phyloP scores from a whole-genome alignment of 2,113 vertebrate genomes.

The Sinocyclocheilus maitianheensis region DNA sequence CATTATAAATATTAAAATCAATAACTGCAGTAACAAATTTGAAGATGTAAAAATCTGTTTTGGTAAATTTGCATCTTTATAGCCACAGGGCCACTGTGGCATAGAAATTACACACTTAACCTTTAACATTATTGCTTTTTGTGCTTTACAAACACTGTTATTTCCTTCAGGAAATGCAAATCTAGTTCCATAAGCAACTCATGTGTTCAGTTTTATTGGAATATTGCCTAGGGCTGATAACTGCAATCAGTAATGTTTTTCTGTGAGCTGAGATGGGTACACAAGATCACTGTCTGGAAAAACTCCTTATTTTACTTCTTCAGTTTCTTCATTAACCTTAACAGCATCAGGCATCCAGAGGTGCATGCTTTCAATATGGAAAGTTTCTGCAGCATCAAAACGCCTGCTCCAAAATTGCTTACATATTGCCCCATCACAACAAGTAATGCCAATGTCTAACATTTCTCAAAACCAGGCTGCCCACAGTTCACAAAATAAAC shows the following conservation, averaged over 20 bases:
- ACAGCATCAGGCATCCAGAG: background rate
- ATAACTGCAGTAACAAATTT: background rate
- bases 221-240: background rate
- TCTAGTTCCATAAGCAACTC: background rate
- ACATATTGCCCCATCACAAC: background rate
- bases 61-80: background rate
- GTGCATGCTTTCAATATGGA: background rate
- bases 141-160: background rate
- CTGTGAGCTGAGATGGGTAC: slow-evolving; percentile 2
- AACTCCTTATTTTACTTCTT: background rate
- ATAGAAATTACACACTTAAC: background rate
- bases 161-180: background rate
- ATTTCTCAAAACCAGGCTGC: slow-evolving; percentile 54
- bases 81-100: background rate
- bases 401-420: background rate
- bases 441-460: background rate
- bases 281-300: background rate
- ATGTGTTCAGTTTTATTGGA: background rate
- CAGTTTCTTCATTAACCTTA: background rate
- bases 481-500: slow-evolving; percentile 54
- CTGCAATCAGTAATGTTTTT: background rate
- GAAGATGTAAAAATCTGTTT: background rate
- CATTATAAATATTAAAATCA: background rate
- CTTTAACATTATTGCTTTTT: background rate
- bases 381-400: background rate